Conservation (phyloP, 1,140 invertebrate genomes). For the Aculops lycopersici region DNA sequence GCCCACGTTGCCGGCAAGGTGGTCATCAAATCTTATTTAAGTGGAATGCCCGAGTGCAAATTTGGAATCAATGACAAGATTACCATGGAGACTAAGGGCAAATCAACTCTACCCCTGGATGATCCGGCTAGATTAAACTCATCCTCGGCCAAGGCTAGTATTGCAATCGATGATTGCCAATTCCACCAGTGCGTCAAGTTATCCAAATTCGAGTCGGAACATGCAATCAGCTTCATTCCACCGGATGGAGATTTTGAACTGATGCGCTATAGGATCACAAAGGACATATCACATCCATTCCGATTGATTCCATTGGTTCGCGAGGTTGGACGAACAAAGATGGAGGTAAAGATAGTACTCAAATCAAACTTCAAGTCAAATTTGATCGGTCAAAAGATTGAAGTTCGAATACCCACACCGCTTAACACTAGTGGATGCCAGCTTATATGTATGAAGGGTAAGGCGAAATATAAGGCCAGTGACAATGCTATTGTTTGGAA, state of each 20-base stretch:
- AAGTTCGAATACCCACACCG: conserved; percentile 79
- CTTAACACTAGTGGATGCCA: conserved; percentile 95
- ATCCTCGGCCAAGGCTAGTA: conserved; percentile 45
- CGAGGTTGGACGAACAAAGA: conserved; percentile 88
- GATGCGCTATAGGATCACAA: conserved; percentile 99
- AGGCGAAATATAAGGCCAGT: conserved; percentile 97
- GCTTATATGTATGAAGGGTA: conserved; percentile 91
- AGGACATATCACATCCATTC: conserved; percentile 96
- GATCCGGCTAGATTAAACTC: conserved; percentile 26
- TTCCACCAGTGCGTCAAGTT: conserved; percentile 99
- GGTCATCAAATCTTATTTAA: conserved; percentile 97
- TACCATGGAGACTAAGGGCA: conserved; percentile 85
- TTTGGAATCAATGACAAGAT: conserved; percentile 99
- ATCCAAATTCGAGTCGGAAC: conserved; percentile 98
- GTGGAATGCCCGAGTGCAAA: conserved; percentile 99
- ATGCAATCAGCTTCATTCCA: conserved; percentile 97
- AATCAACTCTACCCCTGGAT: conserved; percentile 23
- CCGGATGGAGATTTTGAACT: conserved; percentile 98
- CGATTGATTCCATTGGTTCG: conserved; percentile 89
- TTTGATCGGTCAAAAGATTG: conserved; percentile 88
- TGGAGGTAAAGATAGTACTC: conserved; percentile 97
- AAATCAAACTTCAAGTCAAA: conserved; percentile 99
- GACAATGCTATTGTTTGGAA: conserved; percentile 99
- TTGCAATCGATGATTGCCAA: conserved; percentile 98
- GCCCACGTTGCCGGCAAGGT: conserved; percentile 97